A percentile compares a stretch with the other conserved stretches of the same genome.
These are phyloP conservation scores for Paralvinella palmiformis DNA, from an alignment of 1,140 invertebrate species.

Conservation along the genomic window DNA sequence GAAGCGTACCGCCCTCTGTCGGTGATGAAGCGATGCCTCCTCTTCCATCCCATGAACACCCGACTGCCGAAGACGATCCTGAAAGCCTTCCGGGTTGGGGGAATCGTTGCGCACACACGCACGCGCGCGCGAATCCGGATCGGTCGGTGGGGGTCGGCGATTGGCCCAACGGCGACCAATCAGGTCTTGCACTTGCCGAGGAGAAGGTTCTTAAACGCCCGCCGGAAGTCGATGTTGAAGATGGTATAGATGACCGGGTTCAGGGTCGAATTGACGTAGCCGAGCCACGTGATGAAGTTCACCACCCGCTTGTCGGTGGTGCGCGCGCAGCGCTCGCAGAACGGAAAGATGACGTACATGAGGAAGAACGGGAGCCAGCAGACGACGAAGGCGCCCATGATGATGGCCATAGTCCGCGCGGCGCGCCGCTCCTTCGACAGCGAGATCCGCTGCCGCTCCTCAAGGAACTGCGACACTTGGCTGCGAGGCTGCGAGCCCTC, in stretches of 20 bases:
- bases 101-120: not conserved
- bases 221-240: conserved; percentile 61
- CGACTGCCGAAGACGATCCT: not conserved
- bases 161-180: not conserved
- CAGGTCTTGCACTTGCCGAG: conserved; percentile 10
- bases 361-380: conserved; percentile 59
- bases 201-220: conserved; percentile 44
- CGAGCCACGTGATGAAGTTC: conserved; percentile 51
- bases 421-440: conserved; percentile 88
- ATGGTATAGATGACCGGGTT: conserved; percentile 58
- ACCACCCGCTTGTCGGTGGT: conserved; percentile 23
- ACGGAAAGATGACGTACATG: conserved; percentile 58
- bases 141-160: not conserved
- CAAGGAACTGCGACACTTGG: conserved; percentile 58
- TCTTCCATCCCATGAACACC: not conserved
- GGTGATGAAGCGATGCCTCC: not conserved
- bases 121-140: not conserved
- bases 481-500: conserved; percentile 10
- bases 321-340: conserved; percentile 53
- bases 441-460: conserved; percentile 83
- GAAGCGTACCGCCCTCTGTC: not conserved
- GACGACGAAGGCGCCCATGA: conserved; percentile 57
- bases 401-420: conserved; percentile 71
- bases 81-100: not conserved
- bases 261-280: conserved; percentile 53